Conservation (phyloP, 1,140 invertebrate species). For the Nasonia longicornis region DNA sequence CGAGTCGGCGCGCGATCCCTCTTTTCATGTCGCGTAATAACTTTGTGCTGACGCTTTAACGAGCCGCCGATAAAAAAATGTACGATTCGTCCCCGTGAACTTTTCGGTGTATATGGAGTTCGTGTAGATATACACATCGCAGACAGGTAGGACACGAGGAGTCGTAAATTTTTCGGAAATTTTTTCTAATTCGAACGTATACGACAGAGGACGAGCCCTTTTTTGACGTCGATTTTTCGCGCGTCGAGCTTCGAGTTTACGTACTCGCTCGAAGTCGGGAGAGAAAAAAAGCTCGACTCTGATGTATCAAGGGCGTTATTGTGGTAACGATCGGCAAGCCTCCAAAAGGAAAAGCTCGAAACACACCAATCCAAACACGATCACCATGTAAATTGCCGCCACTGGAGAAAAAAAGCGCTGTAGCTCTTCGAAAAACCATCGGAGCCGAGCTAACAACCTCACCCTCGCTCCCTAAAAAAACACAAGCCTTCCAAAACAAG, state of each 20-base stretch:
- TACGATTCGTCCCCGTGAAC: conserved; percentile 20
- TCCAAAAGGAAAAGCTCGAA: no score
- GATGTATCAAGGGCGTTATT: no score
- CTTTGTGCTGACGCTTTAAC: conserved; percentile 38
- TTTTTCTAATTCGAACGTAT: background rate
- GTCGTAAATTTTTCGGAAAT: conserved; percentile 16
- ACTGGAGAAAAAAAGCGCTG: background rate
- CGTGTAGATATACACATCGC: background rate
- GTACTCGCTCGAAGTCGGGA: no score
- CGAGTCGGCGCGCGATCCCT: background rate
- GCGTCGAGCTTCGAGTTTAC: no score
- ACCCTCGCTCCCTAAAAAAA: background rate
- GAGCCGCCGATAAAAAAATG: conserved; percentile 36
- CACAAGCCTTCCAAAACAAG: background rate
- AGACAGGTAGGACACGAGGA: background rate
- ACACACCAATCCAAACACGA: no score
- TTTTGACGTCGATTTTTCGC: background rate
- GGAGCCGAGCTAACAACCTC: no score
- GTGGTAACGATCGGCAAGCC: no score
- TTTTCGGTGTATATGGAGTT: conserved; percentile 10
- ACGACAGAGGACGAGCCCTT: no score
- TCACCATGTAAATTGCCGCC: no score
- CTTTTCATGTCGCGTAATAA: conserved; percentile 36
- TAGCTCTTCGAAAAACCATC: no score
- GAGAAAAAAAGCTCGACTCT: no score